Evolutionary conservation across 2,797 vertebrate genomes (phyloP).

Genomic region (Enteromius argenteus): DNA sequence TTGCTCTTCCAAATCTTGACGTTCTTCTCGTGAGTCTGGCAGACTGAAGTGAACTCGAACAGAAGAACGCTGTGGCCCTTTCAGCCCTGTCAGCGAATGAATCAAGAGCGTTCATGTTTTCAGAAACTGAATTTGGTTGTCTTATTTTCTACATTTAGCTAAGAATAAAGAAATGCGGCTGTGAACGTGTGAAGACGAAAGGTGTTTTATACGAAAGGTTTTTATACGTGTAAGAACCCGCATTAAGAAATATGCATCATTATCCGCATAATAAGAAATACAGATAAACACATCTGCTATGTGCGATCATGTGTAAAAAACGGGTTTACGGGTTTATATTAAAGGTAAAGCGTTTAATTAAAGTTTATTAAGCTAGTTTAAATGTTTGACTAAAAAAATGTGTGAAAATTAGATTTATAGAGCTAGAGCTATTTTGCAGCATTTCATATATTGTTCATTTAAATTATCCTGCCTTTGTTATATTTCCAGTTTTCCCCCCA

Average conservation of each 20-base stretch:
- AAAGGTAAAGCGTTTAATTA: neutral
- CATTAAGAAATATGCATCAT: neutral
- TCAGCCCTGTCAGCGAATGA: neutral
- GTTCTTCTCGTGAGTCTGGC: neutral
- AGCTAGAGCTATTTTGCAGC: neutral
- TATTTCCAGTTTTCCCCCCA: neutral
- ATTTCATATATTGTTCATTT: neutral
- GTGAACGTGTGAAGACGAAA: neutral
- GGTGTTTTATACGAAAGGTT: neutral
- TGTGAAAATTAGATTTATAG: neutral
- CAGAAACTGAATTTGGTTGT: neutral
- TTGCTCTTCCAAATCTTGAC: neutral
- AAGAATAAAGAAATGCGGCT: neutral
- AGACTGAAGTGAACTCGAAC: neutral
- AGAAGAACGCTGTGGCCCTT: conserved; percentile 8
- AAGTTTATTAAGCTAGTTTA: neutral
- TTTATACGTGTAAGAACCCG: too few relatives aligned
- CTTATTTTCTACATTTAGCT: neutral
- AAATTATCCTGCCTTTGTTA: neutral
- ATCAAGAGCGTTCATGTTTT: neutral
- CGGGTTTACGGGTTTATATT: neutral
- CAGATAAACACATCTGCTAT: neutral
- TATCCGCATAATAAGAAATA: neutral
- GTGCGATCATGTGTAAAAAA: neutral
- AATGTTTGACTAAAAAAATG: neutral